Base-by-base conservation (phyloP, 2,113 vertebrate species). In the pig (Sus scrofa) region DNA sequence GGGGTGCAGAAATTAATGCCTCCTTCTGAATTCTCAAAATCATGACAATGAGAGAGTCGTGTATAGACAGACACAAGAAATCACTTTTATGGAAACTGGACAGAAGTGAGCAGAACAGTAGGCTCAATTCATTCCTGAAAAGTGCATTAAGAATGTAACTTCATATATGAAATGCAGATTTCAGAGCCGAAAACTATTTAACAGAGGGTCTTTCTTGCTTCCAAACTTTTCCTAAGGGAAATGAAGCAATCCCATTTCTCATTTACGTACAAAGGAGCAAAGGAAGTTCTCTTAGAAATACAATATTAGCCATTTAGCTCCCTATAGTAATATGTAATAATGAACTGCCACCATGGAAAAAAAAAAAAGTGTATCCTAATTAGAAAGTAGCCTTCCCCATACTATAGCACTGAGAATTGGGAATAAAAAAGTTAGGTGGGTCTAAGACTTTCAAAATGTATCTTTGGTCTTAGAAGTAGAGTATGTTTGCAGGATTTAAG, bases 161-260 rank as follows among this genome's bases (percentile, higher is more conserved):
- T 83, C 37, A 37, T 65, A 22, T 15, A 32, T 13, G 20, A 91
- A 86, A 73, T 20, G 5, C 39, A 83, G 24, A 86, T 89, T 89
- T 93, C 74, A 86, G 63, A 89, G 22, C 11, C 82, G 34, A 67
- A 94, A 96, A 91, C 39, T 94, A 58, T 91, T 92, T 88, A 88
- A 83, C 92, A 93, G 75, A 95, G 34, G 44, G 18, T 92, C 32
- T 62, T 89, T 82, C 81, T 94, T 60, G 58, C 19, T 93, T 83
- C 71, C 63, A 94, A 82, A 74, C 13, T 83, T 75, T 77, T 73
- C n/a, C 77, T 58, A 87, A 91, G 63, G 71, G 67, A 93, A 87
- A 96, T 83, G 68, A 96, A 95, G 10, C 18, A 86, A 95, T 74
- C 1, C 22, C 22, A 86, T 2, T 78, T 96, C 63, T 93, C n/a